Conservation (phyloP, 2,888 invertebrate species). For the Megastigmus dorsalis region DNA sequence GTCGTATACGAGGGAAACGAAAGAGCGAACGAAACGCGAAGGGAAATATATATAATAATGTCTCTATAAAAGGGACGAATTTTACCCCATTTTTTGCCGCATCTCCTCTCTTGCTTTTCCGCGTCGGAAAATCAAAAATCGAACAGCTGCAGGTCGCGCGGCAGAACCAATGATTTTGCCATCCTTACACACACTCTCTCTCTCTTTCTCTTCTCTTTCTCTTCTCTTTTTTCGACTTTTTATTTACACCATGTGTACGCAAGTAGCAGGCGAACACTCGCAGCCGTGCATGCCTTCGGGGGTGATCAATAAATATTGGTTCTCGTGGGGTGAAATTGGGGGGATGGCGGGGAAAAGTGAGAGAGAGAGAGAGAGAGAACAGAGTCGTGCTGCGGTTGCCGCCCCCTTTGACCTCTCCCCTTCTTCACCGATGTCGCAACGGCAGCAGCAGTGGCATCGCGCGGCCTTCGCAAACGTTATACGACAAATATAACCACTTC, state of each 20-base stretch:
- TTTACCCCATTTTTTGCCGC: constrained; percentile 16
- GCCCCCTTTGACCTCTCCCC: constrained; percentile 66
- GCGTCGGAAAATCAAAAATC: constrained; percentile 28
- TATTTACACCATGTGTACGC: neutral
- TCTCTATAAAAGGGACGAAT: constrained; percentile 18
- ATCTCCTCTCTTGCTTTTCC: neutral
- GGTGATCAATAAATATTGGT: constrained; percentile 74
- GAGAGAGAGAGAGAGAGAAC: constrained; percentile 62
- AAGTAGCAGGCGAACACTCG: neutral
- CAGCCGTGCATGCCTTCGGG: constrained; percentile 37
- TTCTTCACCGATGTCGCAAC: neutral
- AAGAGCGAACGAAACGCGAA: neutral
- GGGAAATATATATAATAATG: too few relatives aligned
- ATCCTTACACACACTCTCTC: neutral
- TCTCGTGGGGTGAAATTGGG: constrained; percentile 65
- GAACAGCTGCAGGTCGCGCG: constrained; percentile 31
- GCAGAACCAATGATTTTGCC: constrained; percentile 22
- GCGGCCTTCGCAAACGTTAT: constrained; percentile 63
- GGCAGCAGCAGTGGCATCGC: constrained; percentile 36
- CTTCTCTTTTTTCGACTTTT: constrained; percentile 40
- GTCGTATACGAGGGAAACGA: neutral
- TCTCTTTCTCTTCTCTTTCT: neutral
- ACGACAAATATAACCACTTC: constrained; percentile 71
- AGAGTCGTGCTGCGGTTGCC: constrained; percentile 71
- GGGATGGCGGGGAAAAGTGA: constrained; percentile 48